Conservation (phyloP, 2,888 invertebrate genomes). For the Lepidochitona cinerea region DNA sequence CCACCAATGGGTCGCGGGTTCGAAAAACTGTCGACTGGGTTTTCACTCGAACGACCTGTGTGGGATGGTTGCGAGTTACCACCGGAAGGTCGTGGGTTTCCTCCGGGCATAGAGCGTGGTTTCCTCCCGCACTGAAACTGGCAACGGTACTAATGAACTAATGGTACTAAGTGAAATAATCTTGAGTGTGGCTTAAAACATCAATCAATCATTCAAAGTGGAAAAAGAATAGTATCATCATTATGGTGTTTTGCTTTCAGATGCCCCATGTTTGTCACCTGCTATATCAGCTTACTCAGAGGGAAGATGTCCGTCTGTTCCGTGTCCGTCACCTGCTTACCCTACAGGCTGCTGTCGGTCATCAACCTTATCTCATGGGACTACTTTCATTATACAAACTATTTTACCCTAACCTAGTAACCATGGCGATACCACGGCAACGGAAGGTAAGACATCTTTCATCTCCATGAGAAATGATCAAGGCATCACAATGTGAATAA, state of each 20-base stretch:
- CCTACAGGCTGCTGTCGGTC: conserved; percentile 46
- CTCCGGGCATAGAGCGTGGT: too few species aligned
- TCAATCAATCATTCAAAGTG: background rate
- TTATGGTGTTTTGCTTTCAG: conserved; percentile 32
- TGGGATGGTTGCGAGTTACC: too few species aligned
- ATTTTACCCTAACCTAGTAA: conserved; percentile 59
- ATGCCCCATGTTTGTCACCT: conserved; percentile 62
- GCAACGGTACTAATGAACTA: too few species aligned
- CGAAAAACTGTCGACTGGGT: too few species aligned
- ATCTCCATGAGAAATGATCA: too few species aligned
- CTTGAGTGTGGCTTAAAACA: background rate
- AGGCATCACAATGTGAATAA: too few species aligned
- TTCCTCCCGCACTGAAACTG: too few species aligned
- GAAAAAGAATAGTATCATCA: background rate
- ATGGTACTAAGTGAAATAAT: too few species aligned
- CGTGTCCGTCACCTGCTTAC: conserved; percentile 53
- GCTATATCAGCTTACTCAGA: conserved; percentile 60
- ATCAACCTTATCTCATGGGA: conserved; percentile 55
- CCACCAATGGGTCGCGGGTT: too few species aligned
- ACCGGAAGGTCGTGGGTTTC: too few species aligned
- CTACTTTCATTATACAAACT: conserved; percentile 61
- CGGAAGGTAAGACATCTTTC: conserved; percentile 57
- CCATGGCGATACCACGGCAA: conserved; percentile 45
- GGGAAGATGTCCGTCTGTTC: conserved; percentile 56
- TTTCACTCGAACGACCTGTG: too few species aligned